Conservation (phyloP, 2,797 vertebrate genomes). For the Enteromius afrohamiltoni region DNA sequence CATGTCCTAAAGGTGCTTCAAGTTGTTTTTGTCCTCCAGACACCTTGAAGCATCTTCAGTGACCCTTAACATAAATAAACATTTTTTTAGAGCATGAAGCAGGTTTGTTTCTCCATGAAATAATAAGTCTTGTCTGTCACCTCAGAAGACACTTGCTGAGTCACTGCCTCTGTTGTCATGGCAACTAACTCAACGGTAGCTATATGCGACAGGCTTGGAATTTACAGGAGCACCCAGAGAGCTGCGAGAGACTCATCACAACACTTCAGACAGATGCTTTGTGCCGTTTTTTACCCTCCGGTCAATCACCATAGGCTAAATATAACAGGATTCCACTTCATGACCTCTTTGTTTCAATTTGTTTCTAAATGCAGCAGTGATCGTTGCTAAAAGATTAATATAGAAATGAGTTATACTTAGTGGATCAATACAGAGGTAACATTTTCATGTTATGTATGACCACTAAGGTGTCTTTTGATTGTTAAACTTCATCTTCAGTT, state of each 20-base stretch:
- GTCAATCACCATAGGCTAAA: not conserved
- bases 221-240: slow-evolving; percentile 25
- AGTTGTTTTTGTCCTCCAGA: not conserved
- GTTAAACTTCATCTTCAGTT: not conserved
- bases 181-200: slow-evolving; percentile 50
- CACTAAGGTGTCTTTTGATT: not conserved
- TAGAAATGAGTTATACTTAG: not conserved
- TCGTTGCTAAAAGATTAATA: not conserved
- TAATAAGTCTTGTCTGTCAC: slow-evolving; percentile 27
- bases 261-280: slow-evolving; percentile 29
- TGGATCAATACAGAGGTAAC: not conserved
- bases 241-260: slow-evolving; percentile 12
- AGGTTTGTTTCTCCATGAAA: slow-evolving; percentile 22
- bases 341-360: slow-evolving; percentile 12
- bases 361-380: slow-evolving; percentile 12
- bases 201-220: slow-evolving; percentile 38
- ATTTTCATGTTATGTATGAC: not conserved
- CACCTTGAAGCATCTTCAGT: slow-evolving; percentile 2
- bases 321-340: slow-evolving; percentile 20
- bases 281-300: not conserved
- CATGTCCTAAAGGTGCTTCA: not conserved
- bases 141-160: slow-evolving; percentile 47
- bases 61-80: slow-evolving; percentile 2
- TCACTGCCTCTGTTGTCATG: slow-evolving; percentile 54
- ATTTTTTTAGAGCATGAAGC: not conserved